Conservation (phyloP, 2,797 vertebrate species). For the Ceyx erithaca region DNA sequence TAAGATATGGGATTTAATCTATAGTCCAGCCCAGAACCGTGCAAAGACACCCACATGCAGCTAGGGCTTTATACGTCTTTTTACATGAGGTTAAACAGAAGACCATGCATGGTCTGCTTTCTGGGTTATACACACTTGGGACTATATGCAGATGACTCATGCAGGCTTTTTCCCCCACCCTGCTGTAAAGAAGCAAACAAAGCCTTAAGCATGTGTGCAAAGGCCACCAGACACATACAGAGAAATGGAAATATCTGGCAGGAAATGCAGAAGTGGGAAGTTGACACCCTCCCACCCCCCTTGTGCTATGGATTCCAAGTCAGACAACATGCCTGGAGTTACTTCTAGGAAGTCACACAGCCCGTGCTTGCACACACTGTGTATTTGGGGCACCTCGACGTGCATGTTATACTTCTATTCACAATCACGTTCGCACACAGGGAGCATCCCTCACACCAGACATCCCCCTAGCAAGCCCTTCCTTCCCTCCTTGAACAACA, state of each 20-base stretch:
- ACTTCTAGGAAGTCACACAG: background rate
- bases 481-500: background rate
- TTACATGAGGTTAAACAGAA: background rate
- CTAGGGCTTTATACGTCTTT: background rate
- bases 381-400: background rate
- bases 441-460: background rate
- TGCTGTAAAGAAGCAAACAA: background rate
- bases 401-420: accelerated
- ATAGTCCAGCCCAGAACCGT: background rate
- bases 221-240: background rate
- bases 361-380: accelerated
- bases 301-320: accelerated
- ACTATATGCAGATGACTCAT: background rate
- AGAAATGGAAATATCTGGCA: background rate
- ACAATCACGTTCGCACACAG: background rate
- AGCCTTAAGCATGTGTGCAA: background rate
- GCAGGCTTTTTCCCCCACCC: background rate
- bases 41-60: background rate
- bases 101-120: background rate
- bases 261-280: background rate
- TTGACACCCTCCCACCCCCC: background rate
- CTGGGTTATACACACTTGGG: accelerated
- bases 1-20: background rate
- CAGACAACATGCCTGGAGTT: accelerated
- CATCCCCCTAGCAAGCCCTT: background rate